Percentiles rank a stretch among this genome's conserved stretches.
Conservation (phyloP, 2,113 vertebrate species). For the Nanorana parkeri region DNA sequence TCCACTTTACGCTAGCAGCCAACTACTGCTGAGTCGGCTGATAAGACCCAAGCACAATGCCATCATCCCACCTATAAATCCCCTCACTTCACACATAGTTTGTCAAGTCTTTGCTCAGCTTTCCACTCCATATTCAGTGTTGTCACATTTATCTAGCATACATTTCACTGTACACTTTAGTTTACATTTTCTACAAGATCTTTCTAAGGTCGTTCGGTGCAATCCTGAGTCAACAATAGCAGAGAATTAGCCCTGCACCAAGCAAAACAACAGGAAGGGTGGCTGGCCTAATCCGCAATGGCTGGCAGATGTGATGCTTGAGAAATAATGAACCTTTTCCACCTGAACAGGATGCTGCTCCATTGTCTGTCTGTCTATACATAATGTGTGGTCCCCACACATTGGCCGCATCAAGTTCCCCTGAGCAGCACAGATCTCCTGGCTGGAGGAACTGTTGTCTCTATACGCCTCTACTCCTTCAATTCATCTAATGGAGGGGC, state of each 20-base stretch:
- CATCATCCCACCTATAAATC: neutral
- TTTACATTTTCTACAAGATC: neutral
- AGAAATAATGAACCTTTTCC: slow-evolving; percentile 39
- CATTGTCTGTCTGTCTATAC: slow-evolving; percentile 34
- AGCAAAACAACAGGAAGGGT: slow-evolving; percentile 31
- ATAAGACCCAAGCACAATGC: slow-evolving; percentile 9
- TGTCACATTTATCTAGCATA: neutral
- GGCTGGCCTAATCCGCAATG: slow-evolving; percentile 40
- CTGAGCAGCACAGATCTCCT: slow-evolving; percentile 10
- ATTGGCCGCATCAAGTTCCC: slow-evolving; percentile 47
- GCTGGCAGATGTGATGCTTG: slow-evolving; percentile 41
- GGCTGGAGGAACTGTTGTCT: slow-evolving; percentile 41
- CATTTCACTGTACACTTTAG: neutral
- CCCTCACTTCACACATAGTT: neutral
- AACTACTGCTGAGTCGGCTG: neutral
- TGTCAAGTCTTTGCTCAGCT: neutral
- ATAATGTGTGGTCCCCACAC: slow-evolving; percentile 45
- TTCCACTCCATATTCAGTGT: neutral
- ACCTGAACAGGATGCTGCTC: slow-evolving; percentile 44
- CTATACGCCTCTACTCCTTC: slow-evolving; percentile 26
- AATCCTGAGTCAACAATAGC: slow-evolving; percentile 19
- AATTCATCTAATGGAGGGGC: slow-evolving; percentile 42
- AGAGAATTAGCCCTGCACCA: slow-evolving; percentile 23
- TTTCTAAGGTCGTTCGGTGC: neutral
- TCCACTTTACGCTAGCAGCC: neutral